Evolutionary conservation across 2,888 invertebrate genomes (phyloP).

Genomic region (Ceraclea dissimilis): DNA sequence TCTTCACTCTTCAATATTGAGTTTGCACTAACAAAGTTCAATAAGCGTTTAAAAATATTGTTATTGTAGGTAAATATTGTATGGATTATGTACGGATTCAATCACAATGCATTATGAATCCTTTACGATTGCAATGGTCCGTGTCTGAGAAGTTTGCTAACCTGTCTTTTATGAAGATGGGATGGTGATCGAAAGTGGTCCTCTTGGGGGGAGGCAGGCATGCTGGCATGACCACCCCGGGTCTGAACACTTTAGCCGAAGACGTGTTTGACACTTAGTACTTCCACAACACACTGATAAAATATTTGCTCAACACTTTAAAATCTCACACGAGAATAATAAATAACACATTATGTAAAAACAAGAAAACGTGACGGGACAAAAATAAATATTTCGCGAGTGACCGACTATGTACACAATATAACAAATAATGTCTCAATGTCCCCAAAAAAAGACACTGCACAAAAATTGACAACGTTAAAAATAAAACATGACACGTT

Average conservation of each 20-base stretch:
- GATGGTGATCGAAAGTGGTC: slow-evolving; percentile 13
- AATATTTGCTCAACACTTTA: neutral
- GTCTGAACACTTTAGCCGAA: slow-evolving; percentile 2
- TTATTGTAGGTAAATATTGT: too few species aligned
- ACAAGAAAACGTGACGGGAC: neutral
- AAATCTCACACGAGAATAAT: neutral
- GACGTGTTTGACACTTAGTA: slow-evolving; percentile 2
- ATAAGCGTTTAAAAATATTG: too few species aligned
- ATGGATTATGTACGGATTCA: too few species aligned
- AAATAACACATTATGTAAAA: neutral
- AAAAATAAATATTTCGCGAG: neutral
- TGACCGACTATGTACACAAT: neutral
- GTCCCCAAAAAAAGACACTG: neutral
- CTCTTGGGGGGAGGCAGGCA: slow-evolving; percentile 17
- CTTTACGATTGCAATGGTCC: too few species aligned
- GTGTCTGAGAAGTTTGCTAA: too few species aligned
- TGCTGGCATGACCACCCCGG: slow-evolving; percentile 18
- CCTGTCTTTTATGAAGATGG: slow-evolving; percentile 7
- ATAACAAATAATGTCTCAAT: neutral
- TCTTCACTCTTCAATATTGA: too few species aligned
- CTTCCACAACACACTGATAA: neutral
- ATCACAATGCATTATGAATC: too few species aligned
- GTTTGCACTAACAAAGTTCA: too few species aligned
- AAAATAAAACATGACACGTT: neutral
- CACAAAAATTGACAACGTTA: neutral